phyloP scores from a whole-genome alignment of 1,140 invertebrate genomes.

The Schlechtendalia chinensis region DNA sequence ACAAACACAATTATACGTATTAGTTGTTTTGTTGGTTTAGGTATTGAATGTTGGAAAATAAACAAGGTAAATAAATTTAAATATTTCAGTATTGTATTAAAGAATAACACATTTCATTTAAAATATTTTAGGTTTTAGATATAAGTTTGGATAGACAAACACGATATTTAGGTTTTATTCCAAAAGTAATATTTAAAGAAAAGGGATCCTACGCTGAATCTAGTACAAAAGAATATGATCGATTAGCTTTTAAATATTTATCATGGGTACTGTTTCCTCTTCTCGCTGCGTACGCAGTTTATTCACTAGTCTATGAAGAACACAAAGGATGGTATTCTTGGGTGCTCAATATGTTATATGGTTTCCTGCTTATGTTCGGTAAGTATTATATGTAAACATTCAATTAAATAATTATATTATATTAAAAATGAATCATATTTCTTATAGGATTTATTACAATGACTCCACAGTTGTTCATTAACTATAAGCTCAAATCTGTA shows the following conservation, averaged over 20 bases:
- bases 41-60: constrained; percentile 99
- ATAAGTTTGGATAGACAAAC: constrained; percentile 76
- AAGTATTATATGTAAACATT: constrained; percentile 36
- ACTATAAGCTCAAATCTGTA: constrained; percentile 98
- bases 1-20: constrained; percentile 94
- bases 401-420: background rate
- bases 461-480: constrained; percentile 98
- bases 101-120: constrained; percentile 32
- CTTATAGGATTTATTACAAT: constrained; percentile 94
- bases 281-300: constrained; percentile 86
- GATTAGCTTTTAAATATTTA: constrained; percentile 93
- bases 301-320: constrained; percentile 95
- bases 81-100: background rate
- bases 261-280: constrained; percentile 95
- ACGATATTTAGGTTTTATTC: constrained; percentile 74
- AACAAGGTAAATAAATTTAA: constrained; percentile 72
- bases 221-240: constrained; percentile 92
- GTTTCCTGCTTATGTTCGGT: constrained; percentile 96
- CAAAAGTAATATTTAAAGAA: constrained; percentile 78
- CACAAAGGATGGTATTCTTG: constrained; percentile 99
- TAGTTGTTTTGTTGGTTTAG: constrained; percentile 86
- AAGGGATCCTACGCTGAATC: constrained; percentile 97
- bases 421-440: background rate
- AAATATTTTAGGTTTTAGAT: constrained; percentile 65
- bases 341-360: constrained; percentile 93